Evolutionary conservation across 2,797 vertebrate species (phyloP).

Genomic region (Hypotaenidia philippensis): DNA sequence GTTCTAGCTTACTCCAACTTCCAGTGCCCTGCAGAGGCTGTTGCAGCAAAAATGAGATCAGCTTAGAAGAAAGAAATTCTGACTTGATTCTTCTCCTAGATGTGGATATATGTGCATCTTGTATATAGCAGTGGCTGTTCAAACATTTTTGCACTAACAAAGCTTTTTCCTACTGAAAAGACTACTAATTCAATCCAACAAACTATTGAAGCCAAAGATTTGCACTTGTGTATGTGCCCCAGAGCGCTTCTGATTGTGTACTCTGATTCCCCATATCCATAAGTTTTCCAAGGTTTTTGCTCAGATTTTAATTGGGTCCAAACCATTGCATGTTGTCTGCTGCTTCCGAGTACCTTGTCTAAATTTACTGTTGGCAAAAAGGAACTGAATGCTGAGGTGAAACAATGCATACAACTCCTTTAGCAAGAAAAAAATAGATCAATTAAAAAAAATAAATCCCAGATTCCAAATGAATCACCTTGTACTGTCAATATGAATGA

Average conservation of each 20-base stretch:
- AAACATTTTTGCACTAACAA: not conserved
- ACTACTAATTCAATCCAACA: not conserved
- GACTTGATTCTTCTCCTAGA: not conserved
- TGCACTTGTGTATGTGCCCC: rapidly evolving
- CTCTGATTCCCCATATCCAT: not conserved
- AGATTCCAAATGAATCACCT: not conserved
- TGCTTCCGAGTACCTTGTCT: not conserved
- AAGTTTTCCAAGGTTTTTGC: not conserved
- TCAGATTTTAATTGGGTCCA: not conserved
- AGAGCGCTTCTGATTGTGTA: not conserved
- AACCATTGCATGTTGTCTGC: not conserved
- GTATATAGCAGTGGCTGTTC: not conserved
- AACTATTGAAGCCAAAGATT: not conserved
- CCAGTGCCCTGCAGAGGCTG: not conserved
- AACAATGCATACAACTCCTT: not conserved
- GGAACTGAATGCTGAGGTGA: not conserved
- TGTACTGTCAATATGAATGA: not conserved
- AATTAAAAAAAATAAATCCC: not conserved
- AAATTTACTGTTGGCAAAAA: constrained; percentile 3
- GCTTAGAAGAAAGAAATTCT: not conserved
- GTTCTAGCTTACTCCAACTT: not conserved
- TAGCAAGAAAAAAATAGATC: not conserved
- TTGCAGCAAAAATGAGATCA: not conserved
- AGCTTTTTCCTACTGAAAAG: not conserved
- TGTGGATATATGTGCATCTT: not conserved